Base-by-base conservation (phyloP, 2,888 invertebrate species). In the Ypsolopha sequella region DNA sequence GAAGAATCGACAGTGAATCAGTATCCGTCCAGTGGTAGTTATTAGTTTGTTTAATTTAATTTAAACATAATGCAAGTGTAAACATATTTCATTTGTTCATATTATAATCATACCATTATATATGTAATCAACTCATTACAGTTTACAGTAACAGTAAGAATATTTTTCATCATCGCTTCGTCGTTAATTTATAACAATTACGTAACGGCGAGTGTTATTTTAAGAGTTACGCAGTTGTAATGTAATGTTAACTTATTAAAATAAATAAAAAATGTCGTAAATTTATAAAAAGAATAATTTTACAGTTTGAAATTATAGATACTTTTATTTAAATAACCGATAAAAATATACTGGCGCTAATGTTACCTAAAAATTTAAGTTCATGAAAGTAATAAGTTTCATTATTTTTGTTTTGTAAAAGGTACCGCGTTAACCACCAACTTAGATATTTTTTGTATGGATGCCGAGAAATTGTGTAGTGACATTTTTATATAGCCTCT, bases 11-110 rank as follows among this genome's bases (percentile, higher is more conserved):
- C 81, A 81, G 78, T 3, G 78, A 82, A 86, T 86, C 86, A 85
- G 86, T 86, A 86, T 86, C 86, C 86, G 85, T 86, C 86, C 86
- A 85, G 71, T 72, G 69, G 72, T 85, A 84, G 79, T 75, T 54
- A 52, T 63, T 63, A 24, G 38, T 64, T 53, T 46, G 33, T 53
- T 63, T 63, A 24, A 44, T 64, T 53, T 46, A 45, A 45, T 45
- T 46, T 46, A n/a, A 43, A 39, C 10, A n/a, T 3, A 39, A 39
- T 39, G 9, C 39, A 39, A 3, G 6, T 39, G 9, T 1, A 39
- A 24, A 24, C 4, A 24, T 4, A 24, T 24, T 24, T 24, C 24
- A 24, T 24, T 24, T 24, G 24, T 24, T 39, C 39, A n/a, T 39
- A 39, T 39, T 39, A n/a, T 39, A n/a, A n/a, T n/a, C n/a, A n/a